phyloP scores from a whole-genome alignment of 2,888 invertebrate species.

The Stramonita haemastoma region DNA sequence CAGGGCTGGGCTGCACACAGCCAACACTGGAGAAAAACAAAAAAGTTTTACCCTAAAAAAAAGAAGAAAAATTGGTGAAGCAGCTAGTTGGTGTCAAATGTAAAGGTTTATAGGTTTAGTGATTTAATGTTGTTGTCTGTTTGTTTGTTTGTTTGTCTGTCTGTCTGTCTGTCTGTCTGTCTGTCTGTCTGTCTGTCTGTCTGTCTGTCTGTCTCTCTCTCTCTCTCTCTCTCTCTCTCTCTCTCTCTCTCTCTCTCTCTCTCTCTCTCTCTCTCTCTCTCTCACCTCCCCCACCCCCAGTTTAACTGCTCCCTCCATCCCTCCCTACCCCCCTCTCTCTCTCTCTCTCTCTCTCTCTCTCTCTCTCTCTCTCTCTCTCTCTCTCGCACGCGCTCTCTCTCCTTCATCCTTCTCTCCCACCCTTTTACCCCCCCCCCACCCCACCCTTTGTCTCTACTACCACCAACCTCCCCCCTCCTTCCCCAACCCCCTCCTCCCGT shows the following conservation, averaged over 20 bases:
- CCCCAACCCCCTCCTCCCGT: not conserved
- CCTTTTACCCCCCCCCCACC: not conserved
- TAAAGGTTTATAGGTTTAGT: too few relatives aligned
- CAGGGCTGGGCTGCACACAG: too few relatives aligned
- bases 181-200: not conserved
- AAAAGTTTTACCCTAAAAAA: too few relatives aligned
- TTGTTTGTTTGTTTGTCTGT: not conserved
- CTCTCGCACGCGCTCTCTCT: not conserved
- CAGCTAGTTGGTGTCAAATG: too few relatives aligned
- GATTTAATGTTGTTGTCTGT: not conserved
- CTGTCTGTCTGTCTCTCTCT: not conserved
- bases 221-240: not conserved
- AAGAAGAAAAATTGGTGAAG: too few relatives aligned
- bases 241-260: not conserved
- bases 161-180: conserved; percentile 4
- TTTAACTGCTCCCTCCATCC: not conserved
- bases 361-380: not conserved
- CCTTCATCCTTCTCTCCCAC: not conserved
- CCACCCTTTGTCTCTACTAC: not conserved
- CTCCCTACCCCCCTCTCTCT: not conserved
- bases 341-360: not conserved
- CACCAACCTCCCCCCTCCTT: not conserved
- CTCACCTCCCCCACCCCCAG: not conserved
- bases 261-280: not conserved
- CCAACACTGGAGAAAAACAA: too few relatives aligned